Conservation (phyloP, 2,797 vertebrate species). For the Rhinoraja longicauda region DNA sequence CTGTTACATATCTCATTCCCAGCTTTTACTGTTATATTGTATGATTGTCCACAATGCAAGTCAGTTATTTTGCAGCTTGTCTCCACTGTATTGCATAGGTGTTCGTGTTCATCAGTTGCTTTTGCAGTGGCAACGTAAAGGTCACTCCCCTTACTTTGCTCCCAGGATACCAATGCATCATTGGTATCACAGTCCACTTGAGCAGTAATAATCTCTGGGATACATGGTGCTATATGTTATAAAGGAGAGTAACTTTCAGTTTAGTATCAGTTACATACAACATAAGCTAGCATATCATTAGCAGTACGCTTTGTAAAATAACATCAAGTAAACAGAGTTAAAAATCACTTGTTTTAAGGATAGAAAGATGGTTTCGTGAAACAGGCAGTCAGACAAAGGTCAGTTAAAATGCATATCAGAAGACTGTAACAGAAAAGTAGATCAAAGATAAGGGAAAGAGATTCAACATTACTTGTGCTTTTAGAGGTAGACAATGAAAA, state of each 20-base stretch:
- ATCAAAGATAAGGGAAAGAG: neutral
- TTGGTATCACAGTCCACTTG: conserved; percentile 52
- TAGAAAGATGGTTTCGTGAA: neutral
- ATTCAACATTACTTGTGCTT: neutral
- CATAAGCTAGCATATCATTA: neutral
- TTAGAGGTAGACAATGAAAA: neutral
- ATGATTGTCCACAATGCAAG: conserved; percentile 62
- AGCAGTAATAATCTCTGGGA: conserved; percentile 47
- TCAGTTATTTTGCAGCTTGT: conserved; percentile 43
- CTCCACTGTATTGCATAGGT: conserved; percentile 47
- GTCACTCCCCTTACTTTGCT: conserved; percentile 47
- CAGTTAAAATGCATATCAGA: neutral
- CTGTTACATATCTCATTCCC: conserved; percentile 52
- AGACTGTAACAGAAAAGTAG: neutral
- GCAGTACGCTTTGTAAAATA: neutral
- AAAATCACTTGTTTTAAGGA: neutral
- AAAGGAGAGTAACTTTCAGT: neutral
- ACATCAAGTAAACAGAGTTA: neutral
- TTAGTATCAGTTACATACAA: neutral
- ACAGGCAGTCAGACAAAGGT: neutral
- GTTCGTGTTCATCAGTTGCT: conserved; percentile 54
- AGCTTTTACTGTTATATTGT: conserved; percentile 53
- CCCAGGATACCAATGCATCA: conserved; percentile 54
- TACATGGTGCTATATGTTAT: conserved; percentile 56
- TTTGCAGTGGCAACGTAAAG: conserved; percentile 49